Percentiles rank a stretch among this genome's conserved stretches.
phyloP scores from a whole-genome alignment of 2,113 vertebrate species.

The Myocastor coypus region DNA sequence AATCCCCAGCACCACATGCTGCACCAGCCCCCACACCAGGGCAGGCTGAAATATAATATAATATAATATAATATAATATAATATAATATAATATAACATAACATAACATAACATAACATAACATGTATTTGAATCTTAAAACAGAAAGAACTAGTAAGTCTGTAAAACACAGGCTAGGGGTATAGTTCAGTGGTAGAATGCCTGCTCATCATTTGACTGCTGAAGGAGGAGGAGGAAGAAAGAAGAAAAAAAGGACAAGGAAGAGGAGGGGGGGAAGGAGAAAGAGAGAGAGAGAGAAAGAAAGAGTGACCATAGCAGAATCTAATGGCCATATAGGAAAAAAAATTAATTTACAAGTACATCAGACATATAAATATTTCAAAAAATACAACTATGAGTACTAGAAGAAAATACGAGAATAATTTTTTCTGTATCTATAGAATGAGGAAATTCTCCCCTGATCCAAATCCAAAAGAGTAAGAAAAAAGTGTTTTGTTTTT shows the following conservation, averaged over 20 bases:
- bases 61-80: too few relatives aligned
- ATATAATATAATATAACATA: too few relatives aligned
- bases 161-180: not conserved
- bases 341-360: not conserved
- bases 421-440: not conserved
- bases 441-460: not conserved
- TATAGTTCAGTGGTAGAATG: not conserved
- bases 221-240: not conserved
- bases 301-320: not conserved
- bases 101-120: too few relatives aligned
- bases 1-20: too few relatives aligned
- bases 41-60: too few relatives aligned
- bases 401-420: not conserved
- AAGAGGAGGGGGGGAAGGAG: too few relatives aligned
- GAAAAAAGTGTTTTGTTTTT: not conserved
- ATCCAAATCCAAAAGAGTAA: constrained; percentile 26
- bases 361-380: not conserved
- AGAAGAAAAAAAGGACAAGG: too few relatives aligned
- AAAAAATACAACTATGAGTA: not conserved
- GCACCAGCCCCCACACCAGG: too few relatives aligned
- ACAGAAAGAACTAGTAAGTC: constrained; percentile 2
- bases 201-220: not conserved
- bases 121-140: too few relatives aligned
- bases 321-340: not conserved
- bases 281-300: too few relatives aligned